Base-by-base conservation (phyloP, 2,888 invertebrate genomes). In the Dendrolimus houi region DNA sequence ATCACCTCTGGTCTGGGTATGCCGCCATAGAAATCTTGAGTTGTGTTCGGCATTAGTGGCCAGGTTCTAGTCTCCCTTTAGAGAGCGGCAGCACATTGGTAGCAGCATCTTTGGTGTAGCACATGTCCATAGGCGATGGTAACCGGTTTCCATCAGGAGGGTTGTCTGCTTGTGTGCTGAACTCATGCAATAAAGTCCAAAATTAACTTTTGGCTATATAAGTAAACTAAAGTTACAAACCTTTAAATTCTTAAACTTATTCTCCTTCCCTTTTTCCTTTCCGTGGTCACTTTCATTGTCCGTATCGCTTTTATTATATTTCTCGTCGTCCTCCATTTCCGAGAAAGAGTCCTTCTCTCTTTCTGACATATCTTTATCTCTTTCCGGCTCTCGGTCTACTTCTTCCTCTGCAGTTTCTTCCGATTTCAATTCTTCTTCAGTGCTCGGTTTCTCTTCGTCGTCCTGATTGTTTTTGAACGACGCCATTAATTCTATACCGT, bases 401-500 rank as follows among this genome's bases (percentile, higher is more conserved):
- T 85, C 88, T 52, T 89, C 87, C 53, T 85, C 86, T 0, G 74
- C 74, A 0, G 72, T 75, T 58, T 87, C 87, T 56, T 85, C 83
- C 0, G 72, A 65, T 61, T 79, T 81, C 1, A 73, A n/a, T 12
- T 87, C 87, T 58, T 87, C 87, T 60, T 85, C 87, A 0, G 83
- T 84, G 66, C 83, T 82, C 0, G 83, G 85, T 59, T 85, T 84
- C 41, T 85, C 83, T 54, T 87, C 88, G 17, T 87, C 87, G 56
- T 87, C 87, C 55, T 77, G 76, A 8, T 77, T 71, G 54, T 70
- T 79, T 60, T 85, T 88, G 65, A 83, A 87, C 59, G 66, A 80
- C 1, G 89, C 90, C 88, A 89, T 89, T 0, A 91, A 80, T 60
- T 91, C 91, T 53, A 91, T 91, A 0, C 91, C 91, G 63, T 91